These are phyloP conservation scores for Cephalotes varians DNA, from an alignment of 2,888 invertebrate species.

Conservation along the genomic window DNA sequence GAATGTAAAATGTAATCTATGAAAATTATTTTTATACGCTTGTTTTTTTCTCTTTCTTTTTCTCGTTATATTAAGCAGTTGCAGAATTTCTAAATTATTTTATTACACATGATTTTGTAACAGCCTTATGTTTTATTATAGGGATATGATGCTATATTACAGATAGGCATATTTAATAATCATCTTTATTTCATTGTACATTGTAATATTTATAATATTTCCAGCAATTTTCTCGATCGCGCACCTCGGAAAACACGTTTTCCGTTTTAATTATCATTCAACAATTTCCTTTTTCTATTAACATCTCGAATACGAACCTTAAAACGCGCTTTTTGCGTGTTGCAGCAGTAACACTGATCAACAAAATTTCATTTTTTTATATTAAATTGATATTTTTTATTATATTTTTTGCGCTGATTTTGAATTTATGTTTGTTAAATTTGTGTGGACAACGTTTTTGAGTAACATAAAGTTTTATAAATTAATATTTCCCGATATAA, in stretches of 20 bases:
- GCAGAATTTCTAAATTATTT: neutral
- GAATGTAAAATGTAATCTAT: neutral
- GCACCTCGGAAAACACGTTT: neutral
- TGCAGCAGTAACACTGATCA: no score
- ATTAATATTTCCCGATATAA: no score
- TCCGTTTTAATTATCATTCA: conserved; percentile 5
- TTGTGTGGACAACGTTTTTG: no score
- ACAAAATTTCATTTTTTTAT: no score
- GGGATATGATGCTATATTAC: neutral
- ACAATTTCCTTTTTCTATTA: conserved; percentile 2
- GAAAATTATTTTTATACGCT: neutral
- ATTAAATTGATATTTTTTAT: no score
- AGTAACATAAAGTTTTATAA: no score
- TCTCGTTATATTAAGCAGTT: neutral
- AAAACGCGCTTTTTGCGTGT: neutral
- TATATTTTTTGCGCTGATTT: no score
- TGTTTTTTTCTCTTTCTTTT: neutral
- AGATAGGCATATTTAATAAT: conserved; percentile 37
- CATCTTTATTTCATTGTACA: conserved; percentile 54
- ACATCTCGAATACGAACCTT: conserved; percentile 10
- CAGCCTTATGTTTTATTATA: neutral
- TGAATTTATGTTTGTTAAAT: no score
- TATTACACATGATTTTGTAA: neutral
- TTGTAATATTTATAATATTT: conserved; percentile 39
- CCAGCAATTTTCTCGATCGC: neutral